Percentiles rank a stretch among this genome's conserved stretches.
Evolutionary conservation across 2,113 vertebrate genomes (phyloP).

Genomic region (Ceyx melanurus): DNA sequence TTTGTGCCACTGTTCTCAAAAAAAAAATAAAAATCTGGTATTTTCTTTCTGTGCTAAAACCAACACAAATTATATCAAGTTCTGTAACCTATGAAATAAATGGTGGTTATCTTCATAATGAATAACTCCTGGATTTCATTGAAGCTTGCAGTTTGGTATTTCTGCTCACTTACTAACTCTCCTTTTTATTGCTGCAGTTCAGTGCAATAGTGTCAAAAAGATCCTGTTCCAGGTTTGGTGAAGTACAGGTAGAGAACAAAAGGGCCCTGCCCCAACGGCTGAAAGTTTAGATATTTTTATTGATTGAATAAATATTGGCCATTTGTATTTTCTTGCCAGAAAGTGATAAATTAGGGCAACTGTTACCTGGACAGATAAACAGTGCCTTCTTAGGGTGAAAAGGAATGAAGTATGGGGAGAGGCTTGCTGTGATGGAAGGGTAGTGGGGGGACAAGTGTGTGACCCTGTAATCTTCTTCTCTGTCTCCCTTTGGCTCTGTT

Average conservation of each 20-base stretch:
- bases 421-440: neutral
- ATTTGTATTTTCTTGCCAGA: neutral
- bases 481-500: neutral
- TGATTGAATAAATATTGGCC: slow-evolving; percentile 15
- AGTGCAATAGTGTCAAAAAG: neutral
- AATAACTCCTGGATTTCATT: neutral
- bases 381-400: neutral
- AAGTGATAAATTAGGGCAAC: neutral
- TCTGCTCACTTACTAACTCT: neutral
- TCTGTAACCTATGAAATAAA: neutral
- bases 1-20: slow-evolving; percentile 41
- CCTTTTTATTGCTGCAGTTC: neutral
- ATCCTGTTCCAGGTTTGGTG: neutral
- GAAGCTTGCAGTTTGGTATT: neutral
- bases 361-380: neutral
- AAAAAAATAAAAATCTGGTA: slow-evolving; percentile 1
- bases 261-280: neutral
- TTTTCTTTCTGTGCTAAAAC: slow-evolving; percentile 18
- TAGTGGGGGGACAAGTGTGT: neutral
- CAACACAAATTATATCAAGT: neutral
- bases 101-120: neutral
- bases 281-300: neutral
- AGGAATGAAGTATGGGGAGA: neutral
- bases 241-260: neutral
- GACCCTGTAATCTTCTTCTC: neutral